A percentile compares a stretch with the other conserved stretches of the same genome.
phyloP scores from a whole-genome alignment of 2,888 invertebrate genomes.

The Tinea semifulvella region DNA sequence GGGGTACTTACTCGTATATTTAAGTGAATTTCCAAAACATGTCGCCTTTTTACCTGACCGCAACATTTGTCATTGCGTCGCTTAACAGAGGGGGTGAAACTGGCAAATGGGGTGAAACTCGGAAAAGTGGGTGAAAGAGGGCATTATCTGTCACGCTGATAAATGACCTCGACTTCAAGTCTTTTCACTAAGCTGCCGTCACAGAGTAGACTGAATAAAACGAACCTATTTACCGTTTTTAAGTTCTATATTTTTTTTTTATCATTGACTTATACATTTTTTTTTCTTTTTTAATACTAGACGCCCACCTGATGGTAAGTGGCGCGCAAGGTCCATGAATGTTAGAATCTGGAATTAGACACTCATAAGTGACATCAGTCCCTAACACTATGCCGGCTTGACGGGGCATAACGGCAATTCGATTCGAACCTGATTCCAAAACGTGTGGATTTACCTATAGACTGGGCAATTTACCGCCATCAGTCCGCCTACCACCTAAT shows the following conservation, averaged over 20 bases:
- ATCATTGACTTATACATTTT: too few relatives aligned
- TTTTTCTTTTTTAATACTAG: too few relatives aligned
- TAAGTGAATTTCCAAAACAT: slow-evolving; percentile 42
- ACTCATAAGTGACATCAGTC: too few relatives aligned
- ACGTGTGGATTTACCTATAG: too few relatives aligned
- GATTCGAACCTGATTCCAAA: too few relatives aligned
- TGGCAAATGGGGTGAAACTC: background rate
- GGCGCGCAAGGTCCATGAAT: too few relatives aligned
- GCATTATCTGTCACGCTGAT: slow-evolving; percentile 56
- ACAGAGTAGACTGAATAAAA: slow-evolving; percentile 10
- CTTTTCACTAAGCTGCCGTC: slow-evolving; percentile 31
- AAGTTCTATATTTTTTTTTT: background rate
- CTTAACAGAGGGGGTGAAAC: slow-evolving; percentile 27
- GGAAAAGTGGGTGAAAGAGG: slow-evolving; percentile 21
- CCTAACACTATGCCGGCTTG: too few relatives aligned
- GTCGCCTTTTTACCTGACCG: slow-evolving; percentile 52
- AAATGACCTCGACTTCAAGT: slow-evolving; percentile 42
- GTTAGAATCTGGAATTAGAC: too few relatives aligned
- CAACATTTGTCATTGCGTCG: slow-evolving; percentile 47
- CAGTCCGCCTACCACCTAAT: too few relatives aligned
- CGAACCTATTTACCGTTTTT: background rate
- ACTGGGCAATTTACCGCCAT: too few relatives aligned
- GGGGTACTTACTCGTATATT: slow-evolving; percentile 24
- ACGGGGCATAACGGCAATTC: too few relatives aligned
- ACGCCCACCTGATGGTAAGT: too few relatives aligned